A percentile compares a stretch with the other conserved stretches of the same genome.
These are phyloP conservation scores for Apis florea DNA, from an alignment of 1,140 invertebrate species.

Conservation along the genomic window DNA sequence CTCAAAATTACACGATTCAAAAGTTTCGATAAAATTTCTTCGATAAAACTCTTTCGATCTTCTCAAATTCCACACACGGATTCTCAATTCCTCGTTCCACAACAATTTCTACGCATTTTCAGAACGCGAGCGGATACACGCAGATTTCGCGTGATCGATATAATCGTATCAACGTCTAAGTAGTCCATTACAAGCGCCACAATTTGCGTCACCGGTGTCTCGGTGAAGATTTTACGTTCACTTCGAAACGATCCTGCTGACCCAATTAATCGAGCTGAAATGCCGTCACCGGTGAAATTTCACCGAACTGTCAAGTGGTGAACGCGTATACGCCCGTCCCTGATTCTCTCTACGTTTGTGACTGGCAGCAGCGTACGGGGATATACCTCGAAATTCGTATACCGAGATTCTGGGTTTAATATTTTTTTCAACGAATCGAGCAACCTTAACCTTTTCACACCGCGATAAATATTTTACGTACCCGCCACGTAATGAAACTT, in stretches of 20 bases:
- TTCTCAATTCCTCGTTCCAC: too few relatives aligned
- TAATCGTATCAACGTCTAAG: slow-evolving; percentile 44
- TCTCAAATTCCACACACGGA: too few relatives aligned
- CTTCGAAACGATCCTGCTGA: slow-evolving; percentile 28
- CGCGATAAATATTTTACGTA: too few relatives aligned
- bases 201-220: slow-evolving; percentile 38
- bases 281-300: slow-evolving; percentile 24
- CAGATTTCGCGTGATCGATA: slow-evolving; percentile 16
- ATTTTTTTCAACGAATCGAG: too few relatives aligned
- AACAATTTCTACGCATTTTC: too few relatives aligned
- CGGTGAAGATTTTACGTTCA: slow-evolving; percentile 24
- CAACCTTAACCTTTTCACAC: too few relatives aligned
- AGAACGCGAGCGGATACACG: too few relatives aligned
- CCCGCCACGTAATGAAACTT: too few relatives aligned
- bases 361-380: neutral
- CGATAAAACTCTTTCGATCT: too few relatives aligned
- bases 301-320: slow-evolving; percentile 7
- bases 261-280: slow-evolving; percentile 35
- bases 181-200: slow-evolving; percentile 33
- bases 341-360: slow-evolving; percentile 9
- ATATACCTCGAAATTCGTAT: neutral
- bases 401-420: neutral
- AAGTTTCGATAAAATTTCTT: too few relatives aligned
- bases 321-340: neutral
- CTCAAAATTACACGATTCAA: too few relatives aligned